Evolutionary conservation across 1,140 invertebrate genomes (phyloP).

Genomic region (Drosophila bifasciata): DNA sequence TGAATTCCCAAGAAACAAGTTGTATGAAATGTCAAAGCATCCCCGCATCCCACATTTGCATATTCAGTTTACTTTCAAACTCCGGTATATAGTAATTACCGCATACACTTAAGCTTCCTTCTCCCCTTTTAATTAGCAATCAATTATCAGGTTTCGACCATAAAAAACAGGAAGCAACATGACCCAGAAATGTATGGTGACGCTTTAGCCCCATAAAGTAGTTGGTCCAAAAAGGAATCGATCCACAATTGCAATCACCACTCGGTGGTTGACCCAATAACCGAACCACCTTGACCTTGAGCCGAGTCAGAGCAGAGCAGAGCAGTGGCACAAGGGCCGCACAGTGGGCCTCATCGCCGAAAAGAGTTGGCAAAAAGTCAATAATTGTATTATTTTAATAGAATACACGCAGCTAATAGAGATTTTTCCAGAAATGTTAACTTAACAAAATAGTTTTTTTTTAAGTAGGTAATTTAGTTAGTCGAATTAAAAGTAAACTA

Average conservation of each 20-base stretch:
- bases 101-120: too few species aligned
- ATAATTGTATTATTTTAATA: too few species aligned
- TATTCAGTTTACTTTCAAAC: too few species aligned
- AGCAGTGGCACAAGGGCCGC: slow-evolving; percentile 20
- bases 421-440: too few species aligned
- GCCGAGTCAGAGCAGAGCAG: slow-evolving; percentile 22
- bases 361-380: too few species aligned
- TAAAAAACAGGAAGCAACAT: neutral
- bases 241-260: slow-evolving; percentile 4
- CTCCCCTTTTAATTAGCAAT: slow-evolving; percentile 14
- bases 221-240: slow-evolving; percentile 12
- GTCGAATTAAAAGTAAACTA: too few species aligned
- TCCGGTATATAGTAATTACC: too few species aligned
- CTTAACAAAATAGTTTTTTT: too few species aligned
- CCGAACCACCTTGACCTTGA: slow-evolving; percentile 42
- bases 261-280: slow-evolving; percentile 24
- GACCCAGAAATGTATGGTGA: slow-evolving; percentile 22
- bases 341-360: neutral
- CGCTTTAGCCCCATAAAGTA: slow-evolving; percentile 4
- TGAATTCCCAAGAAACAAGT: slow-evolving; percentile 6
- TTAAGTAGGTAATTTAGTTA: too few species aligned
- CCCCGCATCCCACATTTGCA: neutral
- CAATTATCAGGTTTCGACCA: neutral
- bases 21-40: neutral
- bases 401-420: too few species aligned